phyloP scores from a whole-genome alignment of 1,140 invertebrate species.

The Lepidostoma basale region DNA sequence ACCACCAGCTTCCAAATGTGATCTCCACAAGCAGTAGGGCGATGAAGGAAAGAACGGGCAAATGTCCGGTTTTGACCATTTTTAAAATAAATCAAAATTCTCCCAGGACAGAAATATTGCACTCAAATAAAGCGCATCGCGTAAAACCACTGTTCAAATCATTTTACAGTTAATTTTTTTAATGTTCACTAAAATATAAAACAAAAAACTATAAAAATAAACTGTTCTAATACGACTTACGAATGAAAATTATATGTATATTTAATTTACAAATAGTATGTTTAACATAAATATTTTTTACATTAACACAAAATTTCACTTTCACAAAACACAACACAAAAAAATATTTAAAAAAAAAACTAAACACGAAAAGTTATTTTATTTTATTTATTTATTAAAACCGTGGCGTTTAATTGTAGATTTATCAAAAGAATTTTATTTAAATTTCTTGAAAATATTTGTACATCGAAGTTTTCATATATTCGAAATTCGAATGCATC shows the following conservation, averaged over 20 bases:
- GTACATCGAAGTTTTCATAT: background rate
- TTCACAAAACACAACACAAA: conserved; percentile 19
- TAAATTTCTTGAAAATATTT: background rate
- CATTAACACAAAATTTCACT: too few relatives aligned
- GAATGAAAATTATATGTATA: too few relatives aligned
- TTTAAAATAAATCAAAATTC: conserved; percentile 4
- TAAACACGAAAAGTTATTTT: background rate
- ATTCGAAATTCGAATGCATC: conserved; percentile 8
- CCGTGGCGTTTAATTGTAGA: background rate
- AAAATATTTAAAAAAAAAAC: background rate
- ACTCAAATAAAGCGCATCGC: too few relatives aligned
- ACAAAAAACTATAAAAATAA: too few relatives aligned
- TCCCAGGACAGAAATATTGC: too few relatives aligned
- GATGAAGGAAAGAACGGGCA: background rate
- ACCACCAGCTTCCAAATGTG: conserved; percentile 31
- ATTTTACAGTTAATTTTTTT: too few relatives aligned
- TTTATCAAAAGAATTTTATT: background rate
- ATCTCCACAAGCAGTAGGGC: conserved; percentile 7
- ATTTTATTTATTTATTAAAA: background rate
- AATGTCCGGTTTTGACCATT: conserved; percentile 4
- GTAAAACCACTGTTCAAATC: too few relatives aligned
- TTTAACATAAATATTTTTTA: too few relatives aligned
- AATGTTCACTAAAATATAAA: too few relatives aligned
- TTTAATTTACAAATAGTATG: too few relatives aligned
- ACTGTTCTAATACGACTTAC: background rate